A percentile compares a stretch with the other conserved stretches of the same genome.
Conservation (phyloP, 2,113 vertebrate species). For the Crotalus horridus region DNA sequence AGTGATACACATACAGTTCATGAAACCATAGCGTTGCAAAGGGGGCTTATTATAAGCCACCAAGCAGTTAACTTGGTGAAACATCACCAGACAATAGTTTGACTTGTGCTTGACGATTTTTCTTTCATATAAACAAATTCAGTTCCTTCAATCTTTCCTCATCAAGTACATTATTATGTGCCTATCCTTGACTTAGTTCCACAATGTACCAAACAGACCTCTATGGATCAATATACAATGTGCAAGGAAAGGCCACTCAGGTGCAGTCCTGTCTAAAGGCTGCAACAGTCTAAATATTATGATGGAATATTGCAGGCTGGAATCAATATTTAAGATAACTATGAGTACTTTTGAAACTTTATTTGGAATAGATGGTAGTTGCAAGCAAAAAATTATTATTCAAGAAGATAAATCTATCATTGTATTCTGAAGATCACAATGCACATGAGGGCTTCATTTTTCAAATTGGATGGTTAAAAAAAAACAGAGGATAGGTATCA, state of each 20-base stretch:
- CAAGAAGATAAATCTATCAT: neutral
- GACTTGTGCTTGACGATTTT: neutral
- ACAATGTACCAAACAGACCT: neutral
- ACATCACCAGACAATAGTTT: neutral
- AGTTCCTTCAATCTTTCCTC: neutral
- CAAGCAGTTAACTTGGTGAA: neutral
- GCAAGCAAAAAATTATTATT: neutral
- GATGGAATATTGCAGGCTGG: neutral
- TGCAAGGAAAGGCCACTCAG: neutral
- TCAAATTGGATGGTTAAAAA: neutral
- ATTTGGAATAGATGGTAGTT: neutral
- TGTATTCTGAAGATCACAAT: neutral
- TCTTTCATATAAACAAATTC: neutral
- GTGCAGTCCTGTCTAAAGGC: neutral
- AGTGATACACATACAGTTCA: neutral
- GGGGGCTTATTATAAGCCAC: neutral
- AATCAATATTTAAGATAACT: neutral
- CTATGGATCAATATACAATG: neutral
- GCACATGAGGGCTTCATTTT: neutral
- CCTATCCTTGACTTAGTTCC: neutral
- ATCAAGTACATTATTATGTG: neutral
- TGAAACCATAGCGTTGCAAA: neutral
- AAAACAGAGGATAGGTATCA: neutral
- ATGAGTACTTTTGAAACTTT: neutral
- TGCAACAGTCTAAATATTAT: neutral